Conservation (phyloP, 2,113 vertebrate genomes). For the Neolamprologus caudopunctatus region DNA sequence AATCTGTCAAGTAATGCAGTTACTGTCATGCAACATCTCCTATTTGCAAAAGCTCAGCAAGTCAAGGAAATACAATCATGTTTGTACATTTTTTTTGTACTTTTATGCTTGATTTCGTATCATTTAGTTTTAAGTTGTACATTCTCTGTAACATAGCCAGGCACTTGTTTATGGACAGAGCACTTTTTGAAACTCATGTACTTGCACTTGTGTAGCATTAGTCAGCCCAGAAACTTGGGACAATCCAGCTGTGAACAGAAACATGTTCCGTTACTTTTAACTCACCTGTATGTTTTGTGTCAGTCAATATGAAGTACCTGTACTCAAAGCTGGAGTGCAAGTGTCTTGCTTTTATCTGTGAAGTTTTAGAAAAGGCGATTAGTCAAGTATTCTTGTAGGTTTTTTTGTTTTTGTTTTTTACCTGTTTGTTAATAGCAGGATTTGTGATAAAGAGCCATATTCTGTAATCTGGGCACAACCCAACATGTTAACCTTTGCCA, state of each 20-base stretch:
- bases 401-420: not conserved
- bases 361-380: not conserved
- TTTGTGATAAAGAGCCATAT: slow-evolving; percentile 12
- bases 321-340: not conserved
- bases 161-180: slow-evolving; percentile 41
- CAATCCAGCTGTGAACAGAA: slow-evolving; percentile 50
- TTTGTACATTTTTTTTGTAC: slow-evolving; percentile 48
- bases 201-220: slow-evolving; percentile 37
- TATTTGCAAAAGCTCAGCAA: slow-evolving; percentile 23
- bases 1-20: not conserved
- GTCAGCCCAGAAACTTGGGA: slow-evolving; percentile 10
- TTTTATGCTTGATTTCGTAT: slow-evolving; percentile 42
- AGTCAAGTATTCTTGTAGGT: not conserved
- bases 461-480: slow-evolving; percentile 19
- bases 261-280: slow-evolving; percentile 4
- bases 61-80: slow-evolving; percentile 24
- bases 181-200: slow-evolving; percentile 46
- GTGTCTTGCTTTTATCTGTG: not conserved
- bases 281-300: not conserved
- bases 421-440: not conserved
- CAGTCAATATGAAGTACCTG: not conserved
- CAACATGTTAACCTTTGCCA: slow-evolving; percentile 7
- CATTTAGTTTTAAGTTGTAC: slow-evolving; percentile 39
- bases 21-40: slow-evolving; percentile 16
- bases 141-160: slow-evolving; percentile 46